Evolutionary conservation across 1,140 invertebrate species (phyloP).

Genomic region (Acromyrmex heyeri): DNA sequence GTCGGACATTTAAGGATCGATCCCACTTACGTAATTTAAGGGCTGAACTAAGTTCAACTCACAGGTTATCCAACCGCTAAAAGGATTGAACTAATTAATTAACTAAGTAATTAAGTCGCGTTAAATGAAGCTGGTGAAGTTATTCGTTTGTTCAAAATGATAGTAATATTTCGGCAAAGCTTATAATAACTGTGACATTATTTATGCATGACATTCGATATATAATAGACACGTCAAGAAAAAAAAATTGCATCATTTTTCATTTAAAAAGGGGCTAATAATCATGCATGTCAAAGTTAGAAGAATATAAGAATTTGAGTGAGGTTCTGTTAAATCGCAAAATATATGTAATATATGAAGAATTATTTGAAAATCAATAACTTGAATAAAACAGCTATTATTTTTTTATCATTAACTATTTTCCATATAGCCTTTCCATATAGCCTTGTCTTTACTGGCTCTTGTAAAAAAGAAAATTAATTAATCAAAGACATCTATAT

Average conservation of each 20-base stretch:
- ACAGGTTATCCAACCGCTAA: conserved; percentile 46
- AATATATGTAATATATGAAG: background rate
- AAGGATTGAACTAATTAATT: conserved; percentile 59
- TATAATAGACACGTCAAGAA: background rate
- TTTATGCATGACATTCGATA: background rate
- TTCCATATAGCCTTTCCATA: background rate
- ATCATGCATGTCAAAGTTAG: background rate
- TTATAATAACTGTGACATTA: background rate
- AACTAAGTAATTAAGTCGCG: conserved; percentile 54
- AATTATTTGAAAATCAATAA: background rate
- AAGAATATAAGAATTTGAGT: background rate
- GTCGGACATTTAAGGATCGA: conserved; percentile 60
- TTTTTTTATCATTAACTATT: background rate
- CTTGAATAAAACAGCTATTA: background rate
- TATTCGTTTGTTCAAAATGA: conserved; percentile 9
- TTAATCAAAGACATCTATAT: background rate
- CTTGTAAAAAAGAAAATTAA: background rate
- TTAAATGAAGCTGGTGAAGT: conserved; percentile 36
- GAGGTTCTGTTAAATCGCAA: background rate
- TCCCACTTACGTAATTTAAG: conserved; percentile 61
- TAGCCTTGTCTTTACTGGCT: too few relatives aligned
- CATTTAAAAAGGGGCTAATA: background rate
- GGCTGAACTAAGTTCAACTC: conserved; percentile 44
- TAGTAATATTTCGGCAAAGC: conserved; percentile 22
- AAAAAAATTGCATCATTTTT: conserved; percentile 41